Evolutionary conservation across 1,140 invertebrate species (phyloP).

Genomic region (Hyphantria cunea): DNA sequence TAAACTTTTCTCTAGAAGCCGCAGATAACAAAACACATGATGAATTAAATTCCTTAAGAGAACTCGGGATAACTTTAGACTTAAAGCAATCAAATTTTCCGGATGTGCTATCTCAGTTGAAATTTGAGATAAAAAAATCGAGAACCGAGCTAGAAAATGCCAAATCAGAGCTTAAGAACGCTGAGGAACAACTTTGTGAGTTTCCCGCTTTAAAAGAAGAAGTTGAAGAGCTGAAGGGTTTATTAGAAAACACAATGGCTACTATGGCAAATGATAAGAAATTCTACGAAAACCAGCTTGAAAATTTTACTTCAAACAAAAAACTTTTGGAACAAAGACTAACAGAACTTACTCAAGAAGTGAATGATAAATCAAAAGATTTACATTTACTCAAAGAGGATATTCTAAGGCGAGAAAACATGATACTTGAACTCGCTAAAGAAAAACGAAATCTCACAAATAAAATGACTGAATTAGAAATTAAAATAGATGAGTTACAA

Average conservation of each 20-base stretch:
- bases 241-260: constrained; percentile 81
- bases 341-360: constrained; percentile 80
- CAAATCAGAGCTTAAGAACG: constrained; percentile 77
- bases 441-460: constrained; percentile 81
- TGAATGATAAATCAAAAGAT: constrained; percentile 82
- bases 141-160: constrained; percentile 80
- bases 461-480: constrained; percentile 70
- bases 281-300: constrained; percentile 83
- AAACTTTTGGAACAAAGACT: constrained; percentile 82
- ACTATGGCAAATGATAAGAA: constrained; percentile 82
- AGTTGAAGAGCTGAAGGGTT: constrained; percentile 79
- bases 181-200: constrained; percentile 81
- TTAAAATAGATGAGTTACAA: constrained; percentile 68
- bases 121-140: constrained; percentile 81
- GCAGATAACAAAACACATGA: constrained; percentile 62
- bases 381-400: constrained; percentile 83
- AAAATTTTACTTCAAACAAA: constrained; percentile 80
- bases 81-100: constrained; percentile 70
- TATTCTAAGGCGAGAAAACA: constrained; percentile 83
- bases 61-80: constrained; percentile 69
- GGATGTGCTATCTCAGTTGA: constrained; percentile 79
- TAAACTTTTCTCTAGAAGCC: constrained; percentile 71
- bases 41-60: constrained; percentile 62
- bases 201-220: constrained; percentile 83
- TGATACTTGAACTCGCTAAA: constrained; percentile 83